Percentiles rank a stretch among this genome's conserved stretches.
These are phyloP conservation scores for Fabriciana adippe DNA, from an alignment of 2,888 invertebrate species.

Conservation along the genomic window DNA sequence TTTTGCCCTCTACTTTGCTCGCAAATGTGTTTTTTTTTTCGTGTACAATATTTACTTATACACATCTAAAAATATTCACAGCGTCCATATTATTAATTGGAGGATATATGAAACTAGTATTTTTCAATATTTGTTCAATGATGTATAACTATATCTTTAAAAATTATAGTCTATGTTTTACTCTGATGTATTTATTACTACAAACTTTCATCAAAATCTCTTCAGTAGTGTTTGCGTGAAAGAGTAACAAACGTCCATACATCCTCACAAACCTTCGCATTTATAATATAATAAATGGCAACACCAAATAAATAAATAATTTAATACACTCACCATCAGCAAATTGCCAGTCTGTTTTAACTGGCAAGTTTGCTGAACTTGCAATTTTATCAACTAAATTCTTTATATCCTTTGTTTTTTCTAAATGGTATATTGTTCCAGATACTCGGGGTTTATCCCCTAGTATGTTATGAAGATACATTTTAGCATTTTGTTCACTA, in stretches of 20 bases:
- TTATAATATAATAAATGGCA: slow-evolving; percentile 1
- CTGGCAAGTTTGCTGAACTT: slow-evolving; percentile 45
- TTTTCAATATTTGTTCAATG: too few relatives aligned
- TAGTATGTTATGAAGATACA: slow-evolving; percentile 55
- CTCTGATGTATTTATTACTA: too few relatives aligned
- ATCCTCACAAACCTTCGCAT: background rate
- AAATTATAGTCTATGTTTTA: too few relatives aligned
- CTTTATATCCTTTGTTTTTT: slow-evolving; percentile 61
- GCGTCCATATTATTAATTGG: too few relatives aligned
- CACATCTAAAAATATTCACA: too few relatives aligned
- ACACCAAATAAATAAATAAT: background rate
- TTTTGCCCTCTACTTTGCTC: too few relatives aligned
- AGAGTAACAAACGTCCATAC: background rate
- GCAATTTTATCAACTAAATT: slow-evolving; percentile 56
- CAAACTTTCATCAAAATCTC: background rate
- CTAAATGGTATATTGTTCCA: slow-evolving; percentile 61
- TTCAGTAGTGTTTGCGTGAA: too few relatives aligned
- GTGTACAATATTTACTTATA: too few relatives aligned
- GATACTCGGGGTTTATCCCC: slow-evolving; percentile 63
- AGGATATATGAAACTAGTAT: too few relatives aligned
- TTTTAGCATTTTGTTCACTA: slow-evolving; percentile 62
- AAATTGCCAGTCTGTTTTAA: slow-evolving; percentile 66
- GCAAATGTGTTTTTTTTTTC: too few relatives aligned
- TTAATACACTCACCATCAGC: slow-evolving; percentile 53
- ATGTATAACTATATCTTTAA: too few relatives aligned